Base-by-base conservation (phyloP, 2,797 vertebrate genomes). In the Tragelaphus oryx region DNA sequence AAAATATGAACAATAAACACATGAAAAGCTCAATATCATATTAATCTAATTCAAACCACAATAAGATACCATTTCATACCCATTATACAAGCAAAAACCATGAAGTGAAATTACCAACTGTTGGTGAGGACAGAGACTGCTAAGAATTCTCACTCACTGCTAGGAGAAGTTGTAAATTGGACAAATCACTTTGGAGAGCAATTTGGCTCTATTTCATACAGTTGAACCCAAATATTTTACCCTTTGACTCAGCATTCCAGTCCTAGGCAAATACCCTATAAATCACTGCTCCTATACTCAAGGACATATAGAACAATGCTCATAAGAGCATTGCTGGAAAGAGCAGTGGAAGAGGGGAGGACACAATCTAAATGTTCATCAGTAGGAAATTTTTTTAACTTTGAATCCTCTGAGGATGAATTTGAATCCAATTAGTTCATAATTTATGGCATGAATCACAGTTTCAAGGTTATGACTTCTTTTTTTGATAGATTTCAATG, bases 21-120 rank as follows among this genome's bases (percentile, higher is more conserved):
- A 86, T 46, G 52, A 89, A 89, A 88, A 85, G 33, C 30, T 80
- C 24, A 71, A 52, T 20, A 80, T 37, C 60, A 60, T 14, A 60
- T 30, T 80, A 95, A 95, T 95, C 16, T 75, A 86, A 95, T 81
- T 85, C 37, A 75, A 93, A 89, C 55, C 54, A 74, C 37, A 65
- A 46, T 62, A 85, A 74, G 33, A 85, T 60, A 20, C 81, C 5
- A 81, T 90, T 86, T 89, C 33, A 75, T 75, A 81, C 18, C 74
- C 55, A 93, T 46, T 26, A 80, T 71, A 46, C 30, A 85, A 74
- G 46, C 8, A 89, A 92, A 92, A 95, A 62, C 12, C 52, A 87
- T 44, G 50, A 44, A 62, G 37, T 44, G 50, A 83, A 88, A 92
- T 83, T 50, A 62, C 14, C 54, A 93, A 62, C 46, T 86, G 54